A percentile compares a stretch with the other conserved stretches of the same genome.
phyloP scores from a whole-genome alignment of 2,113 vertebrate genomes.

The Elephantulus edwardii region DNA sequence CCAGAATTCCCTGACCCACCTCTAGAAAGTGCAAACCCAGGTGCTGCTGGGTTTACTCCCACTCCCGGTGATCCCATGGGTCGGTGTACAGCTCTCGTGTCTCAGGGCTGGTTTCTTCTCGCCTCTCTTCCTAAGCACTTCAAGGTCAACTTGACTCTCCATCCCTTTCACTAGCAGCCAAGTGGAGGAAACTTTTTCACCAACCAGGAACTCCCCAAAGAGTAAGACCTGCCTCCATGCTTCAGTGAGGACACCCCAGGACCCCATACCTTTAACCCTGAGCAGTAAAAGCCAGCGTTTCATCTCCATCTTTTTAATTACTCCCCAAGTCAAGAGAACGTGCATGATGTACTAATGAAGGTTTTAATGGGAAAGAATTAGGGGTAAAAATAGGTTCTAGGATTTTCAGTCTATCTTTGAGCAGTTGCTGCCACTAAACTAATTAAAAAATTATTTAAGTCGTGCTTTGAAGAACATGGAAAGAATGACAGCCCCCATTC shows the following conservation, averaged over 20 bases:
- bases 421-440: conserved; percentile 43
- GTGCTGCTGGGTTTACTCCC: neutral
- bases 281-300: neutral
- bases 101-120: too few relatives aligned
- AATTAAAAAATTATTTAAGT: conserved; percentile 67
- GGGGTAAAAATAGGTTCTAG: conserved; percentile 63
- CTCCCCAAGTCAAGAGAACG: conserved; percentile 49
- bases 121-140: too few relatives aligned
- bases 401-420: conserved; percentile 65
- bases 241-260: conserved; percentile 9
- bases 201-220: neutral
- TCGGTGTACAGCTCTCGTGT: too few relatives aligned
- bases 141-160: too few relatives aligned
- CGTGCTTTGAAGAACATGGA: conserved; percentile 62
- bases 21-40: neutral
- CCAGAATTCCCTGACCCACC: neutral
- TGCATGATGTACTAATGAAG: conserved; percentile 54
- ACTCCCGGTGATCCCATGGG: too few relatives aligned
- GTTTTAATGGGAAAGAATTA: conserved; percentile 66
- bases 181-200: neutral
- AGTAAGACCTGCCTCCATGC: neutral
- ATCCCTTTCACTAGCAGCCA: too few relatives aligned
- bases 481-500: conserved; percentile 63
- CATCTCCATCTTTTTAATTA: conserved; percentile 56
- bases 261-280: neutral